Evolutionary conservation across 2,113 vertebrate genomes (phyloP).

Genomic region (Phoxinus phoxinus): DNA sequence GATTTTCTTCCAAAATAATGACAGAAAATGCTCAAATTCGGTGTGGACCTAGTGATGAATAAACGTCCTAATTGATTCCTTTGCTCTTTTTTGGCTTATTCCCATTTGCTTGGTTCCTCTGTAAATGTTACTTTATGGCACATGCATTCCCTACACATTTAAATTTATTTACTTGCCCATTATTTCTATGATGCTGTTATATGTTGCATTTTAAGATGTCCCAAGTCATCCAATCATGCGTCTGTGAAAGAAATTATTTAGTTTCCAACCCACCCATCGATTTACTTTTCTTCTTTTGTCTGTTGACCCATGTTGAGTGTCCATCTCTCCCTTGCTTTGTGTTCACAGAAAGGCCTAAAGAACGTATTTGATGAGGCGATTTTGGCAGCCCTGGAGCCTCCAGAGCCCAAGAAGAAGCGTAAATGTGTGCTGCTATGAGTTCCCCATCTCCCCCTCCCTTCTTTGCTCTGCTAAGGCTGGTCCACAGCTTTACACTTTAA

Average conservation of each 20-base stretch:
- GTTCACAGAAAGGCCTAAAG: conserved; percentile 88
- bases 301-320: conserved; percentile 68
- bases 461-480: conserved; percentile 74
- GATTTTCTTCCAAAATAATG: not conserved
- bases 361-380: conserved; percentile 91
- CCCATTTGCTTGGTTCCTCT: not conserved
- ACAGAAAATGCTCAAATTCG: not conserved
- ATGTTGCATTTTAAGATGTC: not conserved
- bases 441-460: conserved; percentile 20
- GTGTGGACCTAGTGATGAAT: not conserved
- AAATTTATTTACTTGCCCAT: not conserved
- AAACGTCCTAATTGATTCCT: not conserved
- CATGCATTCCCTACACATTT: not conserved
- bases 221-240: not conserved
- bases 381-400: conserved; percentile 98
- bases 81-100: not conserved
- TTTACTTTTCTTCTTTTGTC: conserved; percentile 33
- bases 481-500: conserved; percentile 66
- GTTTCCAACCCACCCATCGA: not conserved
- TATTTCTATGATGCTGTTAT: not conserved
- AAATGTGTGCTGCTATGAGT: conserved; percentile 98
- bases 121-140: not conserved
- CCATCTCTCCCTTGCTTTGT: conserved; percentile 70
- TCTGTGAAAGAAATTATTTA: not conserved
- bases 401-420: conserved; percentile 99